Base-by-base conservation (phyloP, 2,113 vertebrate species). In the Chunga burmeisteri region DNA sequence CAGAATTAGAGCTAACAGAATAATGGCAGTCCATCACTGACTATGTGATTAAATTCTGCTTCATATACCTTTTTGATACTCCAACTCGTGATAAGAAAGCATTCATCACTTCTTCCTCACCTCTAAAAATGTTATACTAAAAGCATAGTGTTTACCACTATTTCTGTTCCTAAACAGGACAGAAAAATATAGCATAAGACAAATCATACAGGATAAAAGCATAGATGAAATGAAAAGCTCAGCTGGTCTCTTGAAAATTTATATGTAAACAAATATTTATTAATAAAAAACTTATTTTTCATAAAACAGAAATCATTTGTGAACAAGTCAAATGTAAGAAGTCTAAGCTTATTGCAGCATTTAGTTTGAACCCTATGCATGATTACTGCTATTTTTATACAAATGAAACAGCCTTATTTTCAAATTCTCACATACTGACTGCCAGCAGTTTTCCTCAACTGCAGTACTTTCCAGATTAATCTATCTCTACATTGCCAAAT, bases 391-490 rank as follows among this genome's bases (percentile, higher is more conserved):
- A 55, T 81, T 91, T 94, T 83, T 46, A 81, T 44, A 59, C 74
- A 94, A 71, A 90, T 19, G 40, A 83, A 67, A 67, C 34, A 68
- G 13, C 6, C 18, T 34, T 90, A 47, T 94, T 96, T 94, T 89
- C 68, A 94, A 53, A 81, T 95, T 95, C 36, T 94, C 73, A 65
- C 65, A 79, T 91, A 44, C 22, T 44, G 36, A 61, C 40, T 56
- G 58, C 65, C 66, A 92, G 40, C 10, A 88, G 26, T 71, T 95
- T 96, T 89, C 68, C 30, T 90, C 95, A 94, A 52, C 56, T 91
- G 38, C 16, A 59, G 44, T n/a, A 38, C 34, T 91, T 87, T 90
- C 65, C 88, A 94, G 52, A 96, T 89, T 88, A 93, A 71, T 93
- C 50, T 81, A 38, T 84, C n/a, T 81, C 61, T 87, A 44, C 62